phyloP scores from a whole-genome alignment of 2,888 invertebrate genomes.

The Amblyjoppa proteus region DNA sequence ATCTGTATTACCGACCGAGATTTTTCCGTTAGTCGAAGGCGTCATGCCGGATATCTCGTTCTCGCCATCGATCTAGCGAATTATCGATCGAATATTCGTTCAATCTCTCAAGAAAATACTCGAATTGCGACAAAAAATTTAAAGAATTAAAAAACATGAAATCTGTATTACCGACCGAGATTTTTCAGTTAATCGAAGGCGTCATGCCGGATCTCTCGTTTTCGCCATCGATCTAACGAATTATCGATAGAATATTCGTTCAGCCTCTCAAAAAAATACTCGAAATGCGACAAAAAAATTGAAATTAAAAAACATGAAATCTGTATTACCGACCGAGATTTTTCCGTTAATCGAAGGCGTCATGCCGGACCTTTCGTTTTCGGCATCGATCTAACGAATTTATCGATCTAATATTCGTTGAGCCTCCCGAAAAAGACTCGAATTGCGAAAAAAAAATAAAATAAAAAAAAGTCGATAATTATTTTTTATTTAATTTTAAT shows the following conservation, averaged over 20 bases:
- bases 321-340: neutral
- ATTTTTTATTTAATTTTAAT: neutral
- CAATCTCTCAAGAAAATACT: neutral
- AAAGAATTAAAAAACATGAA: too few species aligned
- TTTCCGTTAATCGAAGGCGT: neutral
- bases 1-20: neutral
- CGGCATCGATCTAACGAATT: neutral
- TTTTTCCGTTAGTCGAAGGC: neutral
- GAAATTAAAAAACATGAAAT: neutral
- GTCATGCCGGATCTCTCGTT: neutral
- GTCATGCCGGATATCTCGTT: neutral
- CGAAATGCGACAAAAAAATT: neutral
- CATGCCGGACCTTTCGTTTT: neutral
- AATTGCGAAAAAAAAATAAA: neutral
- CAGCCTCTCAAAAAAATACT: neutral
- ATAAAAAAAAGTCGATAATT: neutral
- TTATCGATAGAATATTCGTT: neutral
- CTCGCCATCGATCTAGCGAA: neutral
- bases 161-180: neutral
- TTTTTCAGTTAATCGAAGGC: neutral
- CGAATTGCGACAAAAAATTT: neutral
- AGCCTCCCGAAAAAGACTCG: neutral
- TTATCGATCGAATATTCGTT: neutral
- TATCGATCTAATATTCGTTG: neutral
- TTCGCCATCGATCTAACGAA: neutral